phyloP scores from a whole-genome alignment of 2,797 vertebrate genomes.

The Darevskia mixta region DNA sequence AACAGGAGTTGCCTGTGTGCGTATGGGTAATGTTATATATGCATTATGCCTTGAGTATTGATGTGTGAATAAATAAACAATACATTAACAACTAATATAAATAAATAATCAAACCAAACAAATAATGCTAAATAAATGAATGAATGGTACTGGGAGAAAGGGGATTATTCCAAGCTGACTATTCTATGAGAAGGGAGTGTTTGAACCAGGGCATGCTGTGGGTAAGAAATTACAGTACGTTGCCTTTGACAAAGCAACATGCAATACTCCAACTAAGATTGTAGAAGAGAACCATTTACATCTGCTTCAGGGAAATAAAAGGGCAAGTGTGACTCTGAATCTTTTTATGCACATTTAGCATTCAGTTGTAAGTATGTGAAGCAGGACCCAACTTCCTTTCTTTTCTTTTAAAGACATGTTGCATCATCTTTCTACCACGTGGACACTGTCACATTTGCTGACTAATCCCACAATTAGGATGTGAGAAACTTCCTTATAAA shows the following conservation, averaged over 20 bases:
- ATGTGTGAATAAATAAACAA: too few species aligned
- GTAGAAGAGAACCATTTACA: neutral
- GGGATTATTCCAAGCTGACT: too few species aligned
- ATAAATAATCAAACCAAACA: too few species aligned
- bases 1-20: neutral
- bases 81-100: too few species aligned
- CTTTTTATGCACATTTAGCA: neutral
- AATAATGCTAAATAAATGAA: too few species aligned
- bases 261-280: neutral
- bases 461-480: neutral
- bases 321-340: neutral
- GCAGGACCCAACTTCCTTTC: neutral
- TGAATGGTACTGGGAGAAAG: too few species aligned
- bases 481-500: neutral
- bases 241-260: neutral
- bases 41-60: too few species aligned
- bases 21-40: neutral
- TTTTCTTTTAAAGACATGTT: neutral
- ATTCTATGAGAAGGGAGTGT: too few species aligned
- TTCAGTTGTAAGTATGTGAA: neutral
- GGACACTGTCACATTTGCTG: neutral
- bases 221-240: too few species aligned
- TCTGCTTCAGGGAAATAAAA: neutral
- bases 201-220: too few species aligned
- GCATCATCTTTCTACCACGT: neutral